Conservation (phyloP, 2,113 vertebrate species). For the Colaptes auratus region DNA sequence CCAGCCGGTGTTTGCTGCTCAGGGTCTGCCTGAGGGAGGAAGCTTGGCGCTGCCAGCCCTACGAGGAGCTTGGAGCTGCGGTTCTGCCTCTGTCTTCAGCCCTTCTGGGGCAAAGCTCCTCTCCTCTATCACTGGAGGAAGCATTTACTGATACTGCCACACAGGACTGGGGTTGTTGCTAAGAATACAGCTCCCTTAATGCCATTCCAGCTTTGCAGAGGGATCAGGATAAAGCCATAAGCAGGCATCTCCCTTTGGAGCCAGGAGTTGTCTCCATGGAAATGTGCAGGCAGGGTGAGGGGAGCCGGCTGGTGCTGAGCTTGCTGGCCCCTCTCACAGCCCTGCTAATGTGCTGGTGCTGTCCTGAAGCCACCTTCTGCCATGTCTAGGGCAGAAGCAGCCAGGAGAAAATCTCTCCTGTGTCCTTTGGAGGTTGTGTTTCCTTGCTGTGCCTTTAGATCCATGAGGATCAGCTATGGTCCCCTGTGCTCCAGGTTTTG, state of each 20-base stretch:
- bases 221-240: conserved; percentile 16
- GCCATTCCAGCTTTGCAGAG: neutral
- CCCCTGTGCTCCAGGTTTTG: neutral
- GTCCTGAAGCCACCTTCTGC: neutral
- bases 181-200: neutral
- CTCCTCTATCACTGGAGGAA: neutral
- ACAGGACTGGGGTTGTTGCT: neutral
- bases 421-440: neutral
- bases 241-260: neutral
- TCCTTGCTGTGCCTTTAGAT: neutral
- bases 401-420: neutral
- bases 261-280: conserved; percentile 18
- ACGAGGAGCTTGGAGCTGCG: neutral
- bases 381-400: accelerated
- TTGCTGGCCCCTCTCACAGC: neutral
- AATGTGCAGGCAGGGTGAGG: neutral
- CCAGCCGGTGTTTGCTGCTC: neutral
- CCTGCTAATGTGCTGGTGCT: neutral
- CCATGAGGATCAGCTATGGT: accelerated
- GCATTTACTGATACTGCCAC: neutral
- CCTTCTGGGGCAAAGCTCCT: neutral
- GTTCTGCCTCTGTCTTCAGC: neutral
- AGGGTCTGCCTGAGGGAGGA: neutral
- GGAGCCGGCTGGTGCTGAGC: neutral
- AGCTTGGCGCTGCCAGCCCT: neutral